phyloP scores from a whole-genome alignment of 2,797 vertebrate species.

The Rachycentron canadum region DNA sequence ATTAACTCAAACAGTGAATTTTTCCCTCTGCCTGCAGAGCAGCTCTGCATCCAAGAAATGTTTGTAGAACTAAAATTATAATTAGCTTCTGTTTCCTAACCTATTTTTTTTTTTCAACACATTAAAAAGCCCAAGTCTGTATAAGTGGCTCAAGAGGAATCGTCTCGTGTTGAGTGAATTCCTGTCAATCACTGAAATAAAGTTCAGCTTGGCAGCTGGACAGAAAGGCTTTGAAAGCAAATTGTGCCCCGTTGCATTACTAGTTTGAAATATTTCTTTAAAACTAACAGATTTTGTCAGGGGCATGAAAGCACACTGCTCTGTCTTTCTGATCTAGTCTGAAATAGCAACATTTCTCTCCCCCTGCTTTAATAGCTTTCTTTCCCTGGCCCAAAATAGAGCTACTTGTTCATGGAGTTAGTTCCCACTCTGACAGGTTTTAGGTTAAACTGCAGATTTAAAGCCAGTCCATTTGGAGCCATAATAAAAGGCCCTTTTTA shows the following conservation, averaged over 20 bases:
- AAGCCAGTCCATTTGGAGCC: constrained; percentile 75
- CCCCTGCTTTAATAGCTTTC: constrained; percentile 63
- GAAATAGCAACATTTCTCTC: constrained; percentile 63
- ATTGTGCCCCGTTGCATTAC: constrained; percentile 23
- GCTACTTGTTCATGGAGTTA: constrained; percentile 64
- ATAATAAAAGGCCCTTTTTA: constrained; percentile 67
- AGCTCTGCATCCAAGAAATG: constrained; percentile 43
- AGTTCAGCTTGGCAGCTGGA: constrained; percentile 61
- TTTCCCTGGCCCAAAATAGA: constrained; percentile 60
- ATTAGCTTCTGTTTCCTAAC: constrained; percentile 53
- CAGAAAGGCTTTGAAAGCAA: constrained; percentile 56
- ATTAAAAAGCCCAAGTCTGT: constrained; percentile 31
- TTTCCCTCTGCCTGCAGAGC: constrained; percentile 36
- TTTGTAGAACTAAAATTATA: constrained; percentile 60
- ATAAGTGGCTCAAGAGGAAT: constrained; percentile 33
- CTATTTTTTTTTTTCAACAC: constrained; percentile 4
- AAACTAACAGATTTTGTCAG: constrained; percentile 57
- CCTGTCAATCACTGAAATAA: constrained; percentile 55
- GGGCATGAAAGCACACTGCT: constrained; percentile 41
- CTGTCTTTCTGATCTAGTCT: constrained; percentile 48
- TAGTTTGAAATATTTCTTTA: constrained; percentile 53
- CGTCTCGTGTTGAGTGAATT: constrained; percentile 22
- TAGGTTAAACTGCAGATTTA: constrained; percentile 79
- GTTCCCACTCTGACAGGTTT: constrained; percentile 70
- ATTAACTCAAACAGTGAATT: constrained; percentile 48